Conservation (phyloP, 2,888 invertebrate species). For the Schizotus pectinicornis region DNA sequence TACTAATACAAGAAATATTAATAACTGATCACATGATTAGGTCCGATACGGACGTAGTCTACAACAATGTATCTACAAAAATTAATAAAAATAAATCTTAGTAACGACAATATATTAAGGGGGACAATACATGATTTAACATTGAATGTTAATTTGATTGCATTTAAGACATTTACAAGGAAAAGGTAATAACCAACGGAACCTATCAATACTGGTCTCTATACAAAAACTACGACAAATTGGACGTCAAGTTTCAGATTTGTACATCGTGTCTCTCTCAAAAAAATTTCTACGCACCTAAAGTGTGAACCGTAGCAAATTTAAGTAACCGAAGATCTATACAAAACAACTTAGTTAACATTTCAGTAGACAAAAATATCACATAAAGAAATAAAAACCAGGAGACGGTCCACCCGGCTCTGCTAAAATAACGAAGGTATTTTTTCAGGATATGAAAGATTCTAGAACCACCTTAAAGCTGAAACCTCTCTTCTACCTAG, state of each 20-base stretch:
- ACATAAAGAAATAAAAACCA: slow-evolving; percentile 10
- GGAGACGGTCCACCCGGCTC: background rate
- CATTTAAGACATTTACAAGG: slow-evolving; percentile 16
- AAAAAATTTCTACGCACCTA: background rate
- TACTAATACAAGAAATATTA: slow-evolving; percentile 48
- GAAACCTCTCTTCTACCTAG: slow-evolving; percentile 1
- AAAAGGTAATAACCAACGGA: slow-evolving; percentile 11
- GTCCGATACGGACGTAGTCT: slow-evolving; percentile 49
- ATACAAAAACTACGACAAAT: slow-evolving; percentile 30
- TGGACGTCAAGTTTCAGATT: slow-evolving; percentile 43
- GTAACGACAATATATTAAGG: slow-evolving; percentile 24
- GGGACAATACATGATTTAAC: slow-evolving; percentile 25
- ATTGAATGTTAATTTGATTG: slow-evolving; percentile 29
- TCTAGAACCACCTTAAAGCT: slow-evolving; percentile 15
- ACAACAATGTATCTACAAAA: slow-evolving; percentile 45
- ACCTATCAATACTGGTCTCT: slow-evolving; percentile 26
- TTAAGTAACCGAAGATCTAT: background rate
- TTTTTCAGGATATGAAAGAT: slow-evolving; percentile 12
- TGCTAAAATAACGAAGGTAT: slow-evolving; percentile 1
- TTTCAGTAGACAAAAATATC: background rate
- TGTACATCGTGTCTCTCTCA: slow-evolving; percentile 32
- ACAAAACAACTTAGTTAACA: background rate
- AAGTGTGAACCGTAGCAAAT: background rate
- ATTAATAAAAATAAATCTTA: slow-evolving; percentile 37
- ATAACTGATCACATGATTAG: slow-evolving; percentile 48